A percentile compares a stretch with the other conserved stretches of the same genome.
Conservation (phyloP, 2,888 invertebrate species). For the Seira sanloemensis region DNA sequence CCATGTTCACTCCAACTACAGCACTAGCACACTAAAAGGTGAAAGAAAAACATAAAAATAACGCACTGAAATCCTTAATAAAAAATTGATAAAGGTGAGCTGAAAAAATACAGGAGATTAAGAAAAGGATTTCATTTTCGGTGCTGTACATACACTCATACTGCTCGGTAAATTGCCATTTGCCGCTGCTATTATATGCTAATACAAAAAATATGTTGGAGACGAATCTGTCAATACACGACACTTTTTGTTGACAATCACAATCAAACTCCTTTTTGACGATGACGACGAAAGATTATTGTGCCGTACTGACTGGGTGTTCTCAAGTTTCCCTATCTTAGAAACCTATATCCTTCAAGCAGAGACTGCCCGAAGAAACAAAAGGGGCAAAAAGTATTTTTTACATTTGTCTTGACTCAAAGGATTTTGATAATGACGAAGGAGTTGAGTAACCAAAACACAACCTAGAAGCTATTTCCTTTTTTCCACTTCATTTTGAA, state of each 20-base stretch:
- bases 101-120: too few species aligned
- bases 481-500: neutral
- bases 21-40: too few species aligned
- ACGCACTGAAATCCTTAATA: too few species aligned
- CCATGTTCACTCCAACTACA: too few species aligned
- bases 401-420: slow-evolving; percentile 1
- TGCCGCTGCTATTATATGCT: neutral
- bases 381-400: neutral
- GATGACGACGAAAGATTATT: slow-evolving; percentile 3
- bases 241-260: slow-evolving; percentile 37
- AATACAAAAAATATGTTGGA: neutral
- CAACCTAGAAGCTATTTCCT: too few species aligned
- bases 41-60: too few species aligned
- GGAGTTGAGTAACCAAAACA: neutral
- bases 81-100: too few species aligned
- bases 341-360: neutral
- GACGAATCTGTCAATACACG: slow-evolving; percentile 22
- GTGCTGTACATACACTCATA: too few species aligned
- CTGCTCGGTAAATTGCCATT: neutral
- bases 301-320: neutral
- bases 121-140: too few species aligned
- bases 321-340: neutral
- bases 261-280: slow-evolving; percentile 29
- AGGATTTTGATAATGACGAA: neutral
- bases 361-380: neutral